Percentiles rank a stretch among this genome's conserved stretches.
Conservation (phyloP, 2,888 invertebrate genomes). For the Apamea crenata region DNA sequence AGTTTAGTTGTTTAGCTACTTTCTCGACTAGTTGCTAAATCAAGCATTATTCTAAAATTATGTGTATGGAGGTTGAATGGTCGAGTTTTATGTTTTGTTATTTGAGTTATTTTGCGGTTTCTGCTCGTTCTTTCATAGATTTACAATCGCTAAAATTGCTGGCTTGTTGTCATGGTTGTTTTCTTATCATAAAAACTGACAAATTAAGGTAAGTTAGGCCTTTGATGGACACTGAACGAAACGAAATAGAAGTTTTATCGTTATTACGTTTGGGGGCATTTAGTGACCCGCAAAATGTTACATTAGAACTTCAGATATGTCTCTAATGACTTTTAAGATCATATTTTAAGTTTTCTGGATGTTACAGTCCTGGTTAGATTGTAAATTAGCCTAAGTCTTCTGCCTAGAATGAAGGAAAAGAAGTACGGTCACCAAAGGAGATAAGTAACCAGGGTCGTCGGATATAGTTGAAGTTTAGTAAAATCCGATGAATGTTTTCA, state of each 20-base stretch:
- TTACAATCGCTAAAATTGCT: no score
- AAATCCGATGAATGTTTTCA: no score
- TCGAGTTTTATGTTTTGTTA: not conserved
- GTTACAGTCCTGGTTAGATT: not conserved
- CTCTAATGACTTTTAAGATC: not conserved
- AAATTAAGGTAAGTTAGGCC: not conserved
- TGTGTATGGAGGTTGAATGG: not conserved
- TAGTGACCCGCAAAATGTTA: no score
- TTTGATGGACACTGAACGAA: not conserved
- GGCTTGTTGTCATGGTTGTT: not conserved
- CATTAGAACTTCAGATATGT: not conserved
- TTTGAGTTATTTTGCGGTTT: not conserved
- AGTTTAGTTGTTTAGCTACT: conserved; percentile 17
- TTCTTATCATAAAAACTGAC: not conserved
- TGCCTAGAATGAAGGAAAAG: not conserved
- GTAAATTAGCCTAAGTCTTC: not conserved
- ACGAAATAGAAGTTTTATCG: not conserved
- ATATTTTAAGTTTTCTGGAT: not conserved
- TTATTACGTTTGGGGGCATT: no score
- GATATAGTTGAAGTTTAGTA: no score
- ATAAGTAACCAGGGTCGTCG: no score
- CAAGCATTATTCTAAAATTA: conserved; percentile 18
- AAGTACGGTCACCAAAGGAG: not conserved
- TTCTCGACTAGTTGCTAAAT: conserved; percentile 15
- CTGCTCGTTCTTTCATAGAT: no score